Base-by-base conservation (phyloP, 2,113 vertebrate genomes). In the Speoplatyrhinus poulsoni region DNA sequence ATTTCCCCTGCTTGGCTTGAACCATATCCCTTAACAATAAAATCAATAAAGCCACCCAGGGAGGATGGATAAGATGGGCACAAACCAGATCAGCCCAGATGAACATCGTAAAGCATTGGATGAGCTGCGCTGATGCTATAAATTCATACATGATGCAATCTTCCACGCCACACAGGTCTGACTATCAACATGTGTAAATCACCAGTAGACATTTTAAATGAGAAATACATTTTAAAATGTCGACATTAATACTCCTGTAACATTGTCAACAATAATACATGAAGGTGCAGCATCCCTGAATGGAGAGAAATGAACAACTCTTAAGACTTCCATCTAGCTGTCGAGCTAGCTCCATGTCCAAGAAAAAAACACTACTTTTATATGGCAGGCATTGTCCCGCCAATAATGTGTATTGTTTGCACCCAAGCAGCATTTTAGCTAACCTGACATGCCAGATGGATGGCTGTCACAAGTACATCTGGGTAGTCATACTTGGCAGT, bases 21-120 rank as follows among this genome's bases (percentile, higher is more conserved):
- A 53, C 33, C 47, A 72, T 50, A 59, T 58, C 17, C 36, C 47
- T 67, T 59, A 62, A 72, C 48, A 53, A 66, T 15, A 19, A 72
- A 17, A 55, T 53, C 49, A 52, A 54, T 56, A 57, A 63, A 66
- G 66, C 33, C 59, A 52, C 26, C 6, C 57, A 17, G 46, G 8
- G 26, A 6, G 52, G 0, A 6, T n/a, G 26, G 41, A 52, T 46
- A 32, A 59, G 70, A 60, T 15, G 50, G 77, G 54, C 49, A 61
- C 32, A 46, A 65, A 65, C 58, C 16, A 55, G 67, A 72, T 67
- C 54, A 0, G 4, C 12, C 65, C 52, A 68, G 36, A 41, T 41
- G 55, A 9, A 7, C 6, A 32, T 68, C 26, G 12, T 19, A 52
- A 47, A 32, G 61, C 12, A 7, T 50, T 19, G 1, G n/a, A 71